A percentile compares a stretch with the other conserved stretches of the same genome.
Conservation (phyloP, 2,888 invertebrate genomes). For the Caenorhabditis doughertyi region DNA sequence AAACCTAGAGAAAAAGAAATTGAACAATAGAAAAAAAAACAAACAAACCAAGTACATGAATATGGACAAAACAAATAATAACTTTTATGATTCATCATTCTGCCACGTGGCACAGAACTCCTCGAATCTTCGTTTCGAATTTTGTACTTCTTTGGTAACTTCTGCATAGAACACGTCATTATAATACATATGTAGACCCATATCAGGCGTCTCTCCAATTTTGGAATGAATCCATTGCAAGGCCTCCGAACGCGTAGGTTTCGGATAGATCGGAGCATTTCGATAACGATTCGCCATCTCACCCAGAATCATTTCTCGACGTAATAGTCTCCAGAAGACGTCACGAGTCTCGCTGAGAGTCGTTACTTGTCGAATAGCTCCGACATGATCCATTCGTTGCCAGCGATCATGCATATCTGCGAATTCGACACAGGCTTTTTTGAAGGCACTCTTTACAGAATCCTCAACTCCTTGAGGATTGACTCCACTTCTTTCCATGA, state of each 20-base stretch:
- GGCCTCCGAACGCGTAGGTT: constrained; percentile 30
- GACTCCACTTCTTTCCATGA: constrained; percentile 54
- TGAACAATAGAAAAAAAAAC: too few species aligned
- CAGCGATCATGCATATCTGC: constrained; percentile 99
- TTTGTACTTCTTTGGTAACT: constrained; percentile 22
- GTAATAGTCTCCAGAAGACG: constrained; percentile 35
- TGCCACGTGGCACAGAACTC: constrained; percentile 26
- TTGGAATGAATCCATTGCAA: constrained; percentile 37
- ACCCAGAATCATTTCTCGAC: constrained; percentile 44
- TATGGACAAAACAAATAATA: background rate
- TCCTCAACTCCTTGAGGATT: background rate
- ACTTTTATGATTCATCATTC: background rate
- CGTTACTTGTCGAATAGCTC: constrained; percentile 86
- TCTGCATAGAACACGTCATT: constrained; percentile 5
- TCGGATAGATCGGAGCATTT: constrained; percentile 35
- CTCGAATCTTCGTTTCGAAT: constrained; percentile 25
- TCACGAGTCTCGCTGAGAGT: constrained; percentile 26
- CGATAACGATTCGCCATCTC: constrained; percentile 42
- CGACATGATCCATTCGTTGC: constrained; percentile 96
- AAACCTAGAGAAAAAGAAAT: background rate
- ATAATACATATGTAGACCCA: constrained; percentile 14
- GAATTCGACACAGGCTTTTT: constrained; percentile 90
- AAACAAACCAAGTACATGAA: background rate
- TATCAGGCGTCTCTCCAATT: background rate
- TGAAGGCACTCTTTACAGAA: constrained; percentile 40